Evolutionary conservation across 2,797 vertebrate genomes (phyloP).

Genomic region (Rhabdomys pumilio): DNA sequence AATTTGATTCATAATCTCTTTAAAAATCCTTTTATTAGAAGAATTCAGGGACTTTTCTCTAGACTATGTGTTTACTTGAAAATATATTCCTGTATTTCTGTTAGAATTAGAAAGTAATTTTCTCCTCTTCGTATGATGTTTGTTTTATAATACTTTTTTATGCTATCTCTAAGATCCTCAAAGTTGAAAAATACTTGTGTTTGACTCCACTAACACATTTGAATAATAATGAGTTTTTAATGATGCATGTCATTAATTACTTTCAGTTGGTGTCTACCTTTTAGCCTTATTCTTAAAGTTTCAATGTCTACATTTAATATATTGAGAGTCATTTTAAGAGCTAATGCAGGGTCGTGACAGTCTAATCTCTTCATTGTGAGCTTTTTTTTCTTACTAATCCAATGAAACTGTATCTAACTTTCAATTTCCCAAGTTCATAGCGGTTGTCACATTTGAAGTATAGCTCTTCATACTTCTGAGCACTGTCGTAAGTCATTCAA

Average conservation of each 20-base stretch:
- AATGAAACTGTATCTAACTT: constrained; percentile 74
- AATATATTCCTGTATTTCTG: not conserved
- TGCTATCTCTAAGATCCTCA: not conserved
- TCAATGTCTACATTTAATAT: not conserved
- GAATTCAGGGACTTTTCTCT: not conserved
- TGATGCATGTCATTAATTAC: constrained; percentile 19
- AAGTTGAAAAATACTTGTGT: constrained; percentile 3
- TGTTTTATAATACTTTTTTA: not conserved
- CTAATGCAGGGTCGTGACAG: not conserved
- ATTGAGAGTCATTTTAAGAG: constrained; percentile 56
- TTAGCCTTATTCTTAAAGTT: not conserved
- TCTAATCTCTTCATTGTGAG: constrained; percentile 31
- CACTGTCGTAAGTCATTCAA: constrained; percentile 80
- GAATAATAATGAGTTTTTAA: constrained; percentile 19
- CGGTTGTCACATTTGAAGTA: constrained; percentile 79
- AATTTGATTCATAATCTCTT: constrained; percentile 28
- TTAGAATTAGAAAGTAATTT: not conserved
- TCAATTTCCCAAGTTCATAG: constrained; percentile 76
- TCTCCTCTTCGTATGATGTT: not conserved
- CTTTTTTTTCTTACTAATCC: constrained; percentile 35
- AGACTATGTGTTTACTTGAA: not conserved
- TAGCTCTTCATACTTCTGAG: constrained; percentile 75
- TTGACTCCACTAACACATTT: not conserved
- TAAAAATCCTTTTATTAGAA: not conserved
- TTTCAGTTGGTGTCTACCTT: constrained; percentile 29